phyloP scores from a whole-genome alignment of 2,888 invertebrate genomes.

The Acleris laterana region DNA sequence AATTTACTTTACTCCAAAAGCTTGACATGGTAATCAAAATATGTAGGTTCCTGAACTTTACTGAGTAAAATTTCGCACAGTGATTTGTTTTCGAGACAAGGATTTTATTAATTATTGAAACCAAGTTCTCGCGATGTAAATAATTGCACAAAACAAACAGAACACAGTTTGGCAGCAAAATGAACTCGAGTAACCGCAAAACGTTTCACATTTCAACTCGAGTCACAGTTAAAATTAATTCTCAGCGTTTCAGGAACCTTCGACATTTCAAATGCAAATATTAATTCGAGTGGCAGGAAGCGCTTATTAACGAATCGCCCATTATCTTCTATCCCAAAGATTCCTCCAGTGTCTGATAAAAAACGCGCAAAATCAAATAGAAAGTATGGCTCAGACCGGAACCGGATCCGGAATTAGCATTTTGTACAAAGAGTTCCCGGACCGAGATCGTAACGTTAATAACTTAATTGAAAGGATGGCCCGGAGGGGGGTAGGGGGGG shows the following conservation, averaged over 20 bases:
- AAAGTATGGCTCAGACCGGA: conserved; percentile 40
- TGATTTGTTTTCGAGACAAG: too few relatives aligned
- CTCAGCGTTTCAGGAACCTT: background rate
- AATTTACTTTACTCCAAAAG: too few relatives aligned
- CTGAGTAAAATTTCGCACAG: too few relatives aligned
- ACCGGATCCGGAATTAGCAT: conserved; percentile 48
- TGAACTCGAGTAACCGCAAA: background rate
- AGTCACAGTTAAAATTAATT: background rate
- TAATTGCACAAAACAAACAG: too few relatives aligned
- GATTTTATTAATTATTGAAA: too few relatives aligned
- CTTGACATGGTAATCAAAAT: too few relatives aligned
- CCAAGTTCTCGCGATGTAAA: too few relatives aligned
- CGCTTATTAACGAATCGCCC: conserved; percentile 8
- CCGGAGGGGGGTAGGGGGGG: conserved; percentile 7
- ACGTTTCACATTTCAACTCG: background rate
- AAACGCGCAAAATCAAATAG: conserved; percentile 48
- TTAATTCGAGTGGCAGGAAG: conserved; percentile 11
- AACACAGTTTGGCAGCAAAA: background rate
- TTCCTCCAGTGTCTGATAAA: conserved; percentile 41
- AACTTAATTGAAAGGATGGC: conserved; percentile 48
- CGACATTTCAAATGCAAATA: conserved; percentile 22
- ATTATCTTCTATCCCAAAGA: conserved; percentile 21
- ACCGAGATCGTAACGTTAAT: conserved; percentile 46
- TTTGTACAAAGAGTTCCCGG: conserved; percentile 45
- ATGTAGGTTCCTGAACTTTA: too few relatives aligned